Evolutionary conservation across 2,797 vertebrate genomes (phyloP).

Genomic region (Poeciliopsis infans): DNA sequence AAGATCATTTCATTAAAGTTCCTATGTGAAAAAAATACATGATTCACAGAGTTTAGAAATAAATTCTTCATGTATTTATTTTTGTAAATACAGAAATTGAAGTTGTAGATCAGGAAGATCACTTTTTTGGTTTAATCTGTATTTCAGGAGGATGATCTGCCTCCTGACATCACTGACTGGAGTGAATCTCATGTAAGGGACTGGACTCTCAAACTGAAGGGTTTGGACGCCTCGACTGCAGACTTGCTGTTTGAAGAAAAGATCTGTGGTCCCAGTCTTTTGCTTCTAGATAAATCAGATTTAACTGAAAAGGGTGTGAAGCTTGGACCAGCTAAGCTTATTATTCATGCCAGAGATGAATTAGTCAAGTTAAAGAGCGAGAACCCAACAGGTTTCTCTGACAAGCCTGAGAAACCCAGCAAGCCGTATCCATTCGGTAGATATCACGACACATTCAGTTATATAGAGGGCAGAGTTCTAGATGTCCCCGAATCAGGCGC

Average conservation of each 20-base stretch:
- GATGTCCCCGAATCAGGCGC: constrained; percentile 68
- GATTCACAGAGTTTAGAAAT: not conserved
- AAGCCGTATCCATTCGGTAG: constrained; percentile 74
- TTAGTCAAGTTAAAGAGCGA: constrained; percentile 47
- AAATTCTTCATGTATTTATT: not conserved
- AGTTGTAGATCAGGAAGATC: not conserved
- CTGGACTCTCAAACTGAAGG: constrained; percentile 55
- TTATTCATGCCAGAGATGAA: constrained; percentile 65
- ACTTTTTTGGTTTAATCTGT: constrained; percentile 24
- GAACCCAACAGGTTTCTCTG: constrained; percentile 7
- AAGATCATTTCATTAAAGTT: not conserved
- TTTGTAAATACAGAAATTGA: not conserved
- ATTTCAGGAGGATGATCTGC: constrained; percentile 34
- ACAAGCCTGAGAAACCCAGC: constrained; percentile 32
- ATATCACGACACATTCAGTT: constrained; percentile 64
- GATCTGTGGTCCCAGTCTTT: constrained; percentile 61
- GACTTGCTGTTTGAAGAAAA: constrained; percentile 56
- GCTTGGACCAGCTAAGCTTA: constrained; percentile 63
- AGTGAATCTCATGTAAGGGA: constrained; percentile 65
- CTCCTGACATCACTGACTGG: constrained; percentile 65
- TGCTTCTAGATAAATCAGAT: constrained; percentile 49
- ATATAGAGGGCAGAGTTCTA: constrained; percentile 56
- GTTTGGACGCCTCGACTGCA: constrained; percentile 46
- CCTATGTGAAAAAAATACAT: not conserved
- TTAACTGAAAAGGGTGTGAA: constrained; percentile 34